phyloP scores from a whole-genome alignment of 2,113 vertebrate species.

The Taxidea taxus region DNA sequence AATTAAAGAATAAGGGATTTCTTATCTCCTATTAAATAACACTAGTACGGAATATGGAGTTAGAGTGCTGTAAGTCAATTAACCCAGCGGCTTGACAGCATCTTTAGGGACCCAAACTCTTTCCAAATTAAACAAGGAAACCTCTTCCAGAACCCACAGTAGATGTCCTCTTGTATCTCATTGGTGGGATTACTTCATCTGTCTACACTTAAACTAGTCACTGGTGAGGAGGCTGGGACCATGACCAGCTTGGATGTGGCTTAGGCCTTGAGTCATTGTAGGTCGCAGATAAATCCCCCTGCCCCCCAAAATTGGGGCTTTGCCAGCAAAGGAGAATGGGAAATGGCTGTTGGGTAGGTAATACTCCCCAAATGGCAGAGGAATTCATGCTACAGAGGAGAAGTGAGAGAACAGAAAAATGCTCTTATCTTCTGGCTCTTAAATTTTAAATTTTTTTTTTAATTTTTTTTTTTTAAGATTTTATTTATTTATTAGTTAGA shows the following conservation, averaged over 20 bases:
- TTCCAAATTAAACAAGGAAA: not conserved
- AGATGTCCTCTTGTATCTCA: not conserved
- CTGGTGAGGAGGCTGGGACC: not conserved
- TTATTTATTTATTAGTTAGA: too few species aligned
- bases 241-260: not conserved
- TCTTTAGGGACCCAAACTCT: not conserved
- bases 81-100: not conserved
- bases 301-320: not conserved
- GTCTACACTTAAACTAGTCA: not conserved
- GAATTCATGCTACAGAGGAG: not conserved
- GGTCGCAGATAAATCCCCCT: not conserved
- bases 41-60: not conserved
- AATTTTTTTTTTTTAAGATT: too few species aligned
- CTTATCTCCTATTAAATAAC: not conserved
- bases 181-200: not conserved
- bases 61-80: not conserved
- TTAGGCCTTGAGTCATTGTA: not conserved
- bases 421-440: not conserved
- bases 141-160: not conserved
- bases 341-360: not conserved
- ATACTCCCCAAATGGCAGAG: not conserved
- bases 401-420: not conserved
- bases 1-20: not conserved
- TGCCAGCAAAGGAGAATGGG: not conserved
- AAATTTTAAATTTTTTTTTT: slow-evolving; percentile 33